Evolutionary conservation across 2,113 vertebrate species (phyloP), one percentile per base, ranked within the genome.

Genomic region (Carettochelys insculpta): DNA sequence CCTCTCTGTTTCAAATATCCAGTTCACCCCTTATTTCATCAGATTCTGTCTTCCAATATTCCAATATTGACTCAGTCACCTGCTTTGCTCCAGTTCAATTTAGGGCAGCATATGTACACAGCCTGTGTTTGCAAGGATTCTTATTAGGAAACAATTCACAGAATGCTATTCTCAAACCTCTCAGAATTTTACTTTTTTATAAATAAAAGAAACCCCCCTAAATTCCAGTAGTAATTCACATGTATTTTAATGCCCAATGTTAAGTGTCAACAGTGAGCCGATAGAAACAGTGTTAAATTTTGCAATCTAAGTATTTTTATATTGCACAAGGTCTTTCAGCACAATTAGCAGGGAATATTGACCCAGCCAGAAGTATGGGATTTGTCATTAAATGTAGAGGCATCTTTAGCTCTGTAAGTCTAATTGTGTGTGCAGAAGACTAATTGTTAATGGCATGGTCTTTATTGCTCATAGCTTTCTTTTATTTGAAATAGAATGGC

Each of bases 361-460:
- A 96, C 96, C 96, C 94, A 76, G 61, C 94, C 97, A 97, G 96
- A 98, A 98, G 98, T 98, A 98, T 95, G 92, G 96, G 97, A 96
- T 97, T 98, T 88, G 48, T 96, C 96, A 97, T 98, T 98, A 98
- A 98, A 99, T 98, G 98, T 98, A 98, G 97, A 97, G 96, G 90
- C 96, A 97, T 92, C 97, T 98, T 98, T 98, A 98, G 98, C 98
- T 98, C 98, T 97, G 86, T 88, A 90, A 97, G 97, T 98, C 98
- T 98, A 98, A 98, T 99, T 98, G 98, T 98, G 96, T 98, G 97
- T 97, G 96, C 97, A 97, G 97, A 97, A 98, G 97, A 98, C 98
- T 99, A 99, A 99, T 98, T 98, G 98, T 98, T 98, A 98, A 98
- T 98, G 97, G 97, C 98, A 97, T 83, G 95, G 97, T 97, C 97